Evolutionary conservation across 1,140 invertebrate genomes (phyloP).

Genomic region (Mactra quadrangularis): DNA sequence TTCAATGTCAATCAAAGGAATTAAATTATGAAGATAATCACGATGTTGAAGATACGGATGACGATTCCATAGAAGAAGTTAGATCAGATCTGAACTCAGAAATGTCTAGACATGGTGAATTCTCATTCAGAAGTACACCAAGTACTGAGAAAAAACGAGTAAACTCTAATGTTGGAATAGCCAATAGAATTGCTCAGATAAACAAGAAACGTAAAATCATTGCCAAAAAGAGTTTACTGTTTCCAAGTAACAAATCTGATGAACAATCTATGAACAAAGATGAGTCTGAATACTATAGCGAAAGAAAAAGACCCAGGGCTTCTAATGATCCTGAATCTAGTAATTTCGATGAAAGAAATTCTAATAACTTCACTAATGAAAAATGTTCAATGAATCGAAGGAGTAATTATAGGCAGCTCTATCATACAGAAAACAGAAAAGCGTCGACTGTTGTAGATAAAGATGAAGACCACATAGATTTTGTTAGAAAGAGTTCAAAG

Average conservation of each 20-base stretch:
- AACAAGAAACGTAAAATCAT: constrained; percentile 9
- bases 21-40: neutral
- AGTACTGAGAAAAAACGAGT: constrained; percentile 11
- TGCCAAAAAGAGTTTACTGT: constrained; percentile 27
- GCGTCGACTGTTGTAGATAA: too few relatives aligned
- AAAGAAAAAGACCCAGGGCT: neutral
- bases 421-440: neutral
- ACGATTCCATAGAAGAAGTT: neutral
- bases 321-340: neutral
- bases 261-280: too few relatives aligned
- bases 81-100: neutral
- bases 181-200: constrained; percentile 27
- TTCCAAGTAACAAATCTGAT: neutral
- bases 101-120: neutral
- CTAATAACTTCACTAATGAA: neutral
- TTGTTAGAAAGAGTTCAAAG: too few relatives aligned
- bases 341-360: neutral
- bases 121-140: constrained; percentile 22
- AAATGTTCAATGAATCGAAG: neutral
- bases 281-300: neutral
- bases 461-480: too few relatives aligned
- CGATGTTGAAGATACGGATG: neutral
- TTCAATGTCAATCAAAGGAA: neutral
- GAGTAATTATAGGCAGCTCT: neutral
- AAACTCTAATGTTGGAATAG: neutral